Conservation (phyloP, 2,113 vertebrate genomes). For the Clupea harengus region DNA sequence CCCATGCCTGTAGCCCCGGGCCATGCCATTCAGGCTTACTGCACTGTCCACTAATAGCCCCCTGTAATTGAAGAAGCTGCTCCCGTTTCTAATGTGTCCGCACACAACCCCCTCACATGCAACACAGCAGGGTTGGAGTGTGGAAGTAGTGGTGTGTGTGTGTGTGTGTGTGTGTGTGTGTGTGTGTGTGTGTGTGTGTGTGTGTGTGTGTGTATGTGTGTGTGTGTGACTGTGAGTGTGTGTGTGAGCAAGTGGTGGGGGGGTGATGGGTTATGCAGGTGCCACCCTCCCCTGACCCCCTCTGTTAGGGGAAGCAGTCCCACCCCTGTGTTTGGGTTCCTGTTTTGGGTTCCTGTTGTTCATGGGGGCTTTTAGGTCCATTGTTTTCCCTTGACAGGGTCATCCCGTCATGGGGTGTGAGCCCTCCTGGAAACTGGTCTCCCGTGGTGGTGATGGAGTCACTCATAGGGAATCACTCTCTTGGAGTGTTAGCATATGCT, state of each 20-base stretch:
- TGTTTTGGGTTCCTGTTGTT: constrained; percentile 69
- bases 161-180: background rate
- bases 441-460: background rate
- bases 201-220: constrained; percentile 1
- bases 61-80: constrained; percentile 74
- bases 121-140: constrained; percentile 26
- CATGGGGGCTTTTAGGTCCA: constrained; percentile 48
- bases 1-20: constrained; percentile 61
- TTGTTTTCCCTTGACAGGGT: constrained; percentile 64
- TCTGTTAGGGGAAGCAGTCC: constrained; percentile 47
- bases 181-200: background rate
- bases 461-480: background rate
- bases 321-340: constrained; percentile 61
- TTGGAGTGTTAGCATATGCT: background rate
- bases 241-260: background rate
- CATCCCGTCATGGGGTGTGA: constrained; percentile 50
- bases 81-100: constrained; percentile 62
- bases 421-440: background rate
- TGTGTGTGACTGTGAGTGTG: background rate
- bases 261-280: constrained; percentile 46
- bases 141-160: background rate
- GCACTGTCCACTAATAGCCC: constrained; percentile 67
- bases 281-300: constrained; percentile 48
- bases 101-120: constrained; percentile 28
- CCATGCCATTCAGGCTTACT: constrained; percentile 60